Evolutionary conservation across 2,113 vertebrate genomes (phyloP).

Genomic region (Monopterus albus): DNA sequence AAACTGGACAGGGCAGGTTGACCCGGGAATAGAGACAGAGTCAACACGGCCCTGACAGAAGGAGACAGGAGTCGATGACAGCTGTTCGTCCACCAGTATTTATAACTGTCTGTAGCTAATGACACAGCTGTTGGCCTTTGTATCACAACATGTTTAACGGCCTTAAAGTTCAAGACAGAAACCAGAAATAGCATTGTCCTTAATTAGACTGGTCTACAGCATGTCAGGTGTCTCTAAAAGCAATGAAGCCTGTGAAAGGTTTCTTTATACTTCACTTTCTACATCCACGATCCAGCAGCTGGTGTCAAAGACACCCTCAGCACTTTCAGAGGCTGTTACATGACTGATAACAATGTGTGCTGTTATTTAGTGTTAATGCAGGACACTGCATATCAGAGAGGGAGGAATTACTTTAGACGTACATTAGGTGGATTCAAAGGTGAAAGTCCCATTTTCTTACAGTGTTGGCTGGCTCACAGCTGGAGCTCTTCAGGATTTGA

Average conservation of each 20-base stretch:
- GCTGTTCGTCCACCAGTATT: conserved; percentile 15
- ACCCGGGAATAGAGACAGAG: conserved; percentile 39
- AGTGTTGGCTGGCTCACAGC: too few species aligned
- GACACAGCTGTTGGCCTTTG: conserved; percentile 16
- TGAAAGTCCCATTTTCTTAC: too few species aligned
- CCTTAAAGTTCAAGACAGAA: background rate
- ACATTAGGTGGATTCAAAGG: too few species aligned
- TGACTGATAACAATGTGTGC: background rate
- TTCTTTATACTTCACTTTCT: too few species aligned
- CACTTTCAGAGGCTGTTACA: background rate
- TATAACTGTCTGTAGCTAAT: background rate
- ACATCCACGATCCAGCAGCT: too few species aligned
- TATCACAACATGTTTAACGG: background rate
- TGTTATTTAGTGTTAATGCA: background rate
- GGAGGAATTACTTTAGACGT: too few species aligned
- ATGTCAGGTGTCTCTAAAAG: background rate
- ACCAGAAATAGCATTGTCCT: background rate
- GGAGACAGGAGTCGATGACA: conserved; percentile 25
- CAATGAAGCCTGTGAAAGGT: background rate
- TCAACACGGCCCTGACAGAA: conserved; percentile 13
- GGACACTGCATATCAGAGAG: too few species aligned
- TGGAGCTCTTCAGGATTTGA: too few species aligned
- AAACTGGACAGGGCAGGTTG: background rate
- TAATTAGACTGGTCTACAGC: too few species aligned
- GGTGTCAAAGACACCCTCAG: background rate